phyloP scores from a whole-genome alignment of 2,888 invertebrate species.

The Clistopyga incitator region DNA sequence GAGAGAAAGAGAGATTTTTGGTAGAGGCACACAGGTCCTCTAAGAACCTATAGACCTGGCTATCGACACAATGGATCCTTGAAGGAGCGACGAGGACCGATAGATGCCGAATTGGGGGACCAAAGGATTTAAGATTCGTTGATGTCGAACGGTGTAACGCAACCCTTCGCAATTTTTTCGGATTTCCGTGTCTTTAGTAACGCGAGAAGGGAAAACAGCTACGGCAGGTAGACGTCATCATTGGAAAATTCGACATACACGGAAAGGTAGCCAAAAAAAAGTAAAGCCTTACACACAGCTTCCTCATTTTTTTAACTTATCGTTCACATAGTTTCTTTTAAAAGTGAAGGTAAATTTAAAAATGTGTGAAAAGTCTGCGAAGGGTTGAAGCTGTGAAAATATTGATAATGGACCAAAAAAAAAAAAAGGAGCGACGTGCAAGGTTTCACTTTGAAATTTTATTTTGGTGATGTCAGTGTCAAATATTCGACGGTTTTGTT shows the following conservation, averaged over 20 bases:
- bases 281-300: neutral
- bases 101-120: conserved; percentile 48
- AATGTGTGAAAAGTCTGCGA: too few species aligned
- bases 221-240: conserved; percentile 61
- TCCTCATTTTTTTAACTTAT: too few species aligned
- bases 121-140: conserved; percentile 54
- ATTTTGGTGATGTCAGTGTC: too few species aligned
- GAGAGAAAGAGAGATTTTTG: conserved; percentile 58
- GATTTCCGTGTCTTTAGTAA: conserved; percentile 84
- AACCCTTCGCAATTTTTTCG: conserved; percentile 81
- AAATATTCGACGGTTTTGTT: too few species aligned
- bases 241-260: neutral
- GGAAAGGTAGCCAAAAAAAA: neutral
- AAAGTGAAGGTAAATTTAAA: too few species aligned
- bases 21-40: conserved; percentile 39
- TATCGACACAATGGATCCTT: conserved; percentile 58
- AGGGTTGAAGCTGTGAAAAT: too few species aligned
- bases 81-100: conserved; percentile 43
- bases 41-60: conserved; percentile 16
- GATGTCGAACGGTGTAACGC: neutral
- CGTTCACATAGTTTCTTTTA: too few species aligned
- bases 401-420: too few species aligned
- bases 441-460: too few species aligned
- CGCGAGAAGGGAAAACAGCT: conserved; percentile 69
- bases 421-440: too few species aligned